Evolutionary conservation across 2,113 vertebrate genomes (phyloP), one percentile per base, ranked within the genome.

Genomic region (Castor canadensis): DNA sequence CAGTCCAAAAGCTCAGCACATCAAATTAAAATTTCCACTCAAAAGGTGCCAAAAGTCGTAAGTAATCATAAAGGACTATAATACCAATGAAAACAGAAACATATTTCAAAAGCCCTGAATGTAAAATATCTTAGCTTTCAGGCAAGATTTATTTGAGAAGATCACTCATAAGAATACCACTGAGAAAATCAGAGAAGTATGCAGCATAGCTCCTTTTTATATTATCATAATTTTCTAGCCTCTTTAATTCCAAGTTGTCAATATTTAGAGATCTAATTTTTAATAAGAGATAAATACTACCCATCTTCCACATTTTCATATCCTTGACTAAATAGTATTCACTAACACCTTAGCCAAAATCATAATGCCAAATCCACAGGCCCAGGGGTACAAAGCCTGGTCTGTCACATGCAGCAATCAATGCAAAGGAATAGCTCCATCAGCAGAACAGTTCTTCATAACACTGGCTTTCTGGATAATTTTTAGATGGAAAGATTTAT

Each of bases 201-300:
- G 26, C 40, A 24, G 19, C 72, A 7, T 7, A 40, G 40, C 38
- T 80, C 72, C 71, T 79, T 92, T 72, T 62, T 16, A 79, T 58
- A 38, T 69, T 67, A 91, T 96, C 76, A 85, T 86, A 26, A 93
- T 71, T 97, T 97, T 89, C 79, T 66, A 96, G 49, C 24, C 40
- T 71, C 54, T 92, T 77, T 91, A 91, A 96, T 93, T 76, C 13
- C 16, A 82, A 13, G 13, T 64, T 79, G 24, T 40, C 81, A 82
- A 60, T 56, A 32, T 73, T 43, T 40, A 3, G 32, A 24, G 17
- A 38, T 13, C 4, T 38, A n/a, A 5, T 90, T 66, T 69, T 43
- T 32, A 87, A 83, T 43, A 52, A 85, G 86, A 54, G 13, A 73
- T n/a, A 22, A 73, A 66, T 64, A 96, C 19, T 60, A 84, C 40